Percentiles rank a stretch among this genome's conserved stretches.
phyloP scores from a whole-genome alignment of 2,113 vertebrate species.

The Perognathus longimembris region DNA sequence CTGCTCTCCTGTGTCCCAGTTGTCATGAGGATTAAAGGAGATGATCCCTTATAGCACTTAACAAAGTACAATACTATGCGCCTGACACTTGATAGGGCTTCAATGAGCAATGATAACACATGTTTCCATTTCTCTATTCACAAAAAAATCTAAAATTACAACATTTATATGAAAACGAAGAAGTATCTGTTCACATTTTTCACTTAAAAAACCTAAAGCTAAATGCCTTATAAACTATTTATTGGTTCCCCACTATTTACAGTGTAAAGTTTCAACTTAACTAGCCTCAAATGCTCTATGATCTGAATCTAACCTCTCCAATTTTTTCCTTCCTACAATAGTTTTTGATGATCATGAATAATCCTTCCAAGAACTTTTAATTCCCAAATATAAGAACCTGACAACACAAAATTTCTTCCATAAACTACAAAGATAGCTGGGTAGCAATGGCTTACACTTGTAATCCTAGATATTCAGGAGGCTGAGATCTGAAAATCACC shows the following conservation, averaged over 20 bases:
- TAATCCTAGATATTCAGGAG: too few species aligned
- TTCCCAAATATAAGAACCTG: not conserved
- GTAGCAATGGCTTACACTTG: too few species aligned
- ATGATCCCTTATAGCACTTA: not conserved
- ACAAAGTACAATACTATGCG: not conserved
- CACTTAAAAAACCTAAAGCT: slow-evolving; percentile 27
- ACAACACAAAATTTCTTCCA: not conserved
- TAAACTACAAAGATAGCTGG: not conserved
- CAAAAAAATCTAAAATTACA: slow-evolving; percentile 40
- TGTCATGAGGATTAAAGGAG: not conserved
- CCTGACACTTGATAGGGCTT: not conserved
- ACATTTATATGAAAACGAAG: slow-evolving; percentile 27
- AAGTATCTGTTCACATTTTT: slow-evolving; percentile 18
- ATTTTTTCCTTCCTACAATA: not conserved
- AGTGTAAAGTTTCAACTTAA: not conserved
- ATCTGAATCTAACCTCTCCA: not conserved
- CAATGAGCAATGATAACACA: not conserved
- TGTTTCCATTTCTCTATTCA: slow-evolving; percentile 4
- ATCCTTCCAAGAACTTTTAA: not conserved
- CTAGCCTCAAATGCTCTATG: not conserved
- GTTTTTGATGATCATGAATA: not conserved
- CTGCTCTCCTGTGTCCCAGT: not conserved
- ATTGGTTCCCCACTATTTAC: not conserved
- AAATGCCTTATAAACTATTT: slow-evolving; percentile 31
- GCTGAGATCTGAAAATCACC: too few species aligned